phyloP scores from a whole-genome alignment of 2,113 vertebrate genomes.

The Cavia porcellus region DNA sequence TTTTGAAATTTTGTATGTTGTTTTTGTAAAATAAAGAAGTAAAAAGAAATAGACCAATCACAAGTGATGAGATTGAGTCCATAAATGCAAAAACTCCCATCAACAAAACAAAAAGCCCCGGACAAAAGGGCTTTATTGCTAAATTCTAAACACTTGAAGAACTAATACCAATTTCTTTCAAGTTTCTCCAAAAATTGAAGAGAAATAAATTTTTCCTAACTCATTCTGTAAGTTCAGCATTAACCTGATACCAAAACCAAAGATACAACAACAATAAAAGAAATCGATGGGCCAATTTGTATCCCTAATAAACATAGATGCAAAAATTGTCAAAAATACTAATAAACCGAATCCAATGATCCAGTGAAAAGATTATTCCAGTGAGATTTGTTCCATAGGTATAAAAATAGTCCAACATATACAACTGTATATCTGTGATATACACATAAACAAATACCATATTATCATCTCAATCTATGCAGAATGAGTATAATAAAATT shows the following conservation, averaged over 20 bases:
- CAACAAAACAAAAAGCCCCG: neutral
- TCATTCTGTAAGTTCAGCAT: neutral
- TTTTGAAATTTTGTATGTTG: neutral
- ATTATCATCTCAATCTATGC: neutral
- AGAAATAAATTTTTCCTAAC: neutral
- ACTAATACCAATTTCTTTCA: neutral
- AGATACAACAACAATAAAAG: neutral
- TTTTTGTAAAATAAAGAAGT: neutral
- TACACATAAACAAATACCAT: neutral
- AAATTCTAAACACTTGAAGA: neutral
- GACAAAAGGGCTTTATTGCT: neutral
- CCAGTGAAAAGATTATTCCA: neutral
- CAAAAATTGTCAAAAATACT: neutral
- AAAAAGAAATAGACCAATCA: neutral
- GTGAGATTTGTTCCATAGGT: neutral
- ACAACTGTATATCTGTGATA: neutral
- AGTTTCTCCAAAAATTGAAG: neutral
- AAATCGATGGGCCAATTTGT: neutral
- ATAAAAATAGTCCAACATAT: neutral
- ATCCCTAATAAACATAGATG: neutral
- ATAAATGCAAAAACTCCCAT: neutral
- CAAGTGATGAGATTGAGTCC: neutral
- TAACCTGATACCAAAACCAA: neutral
- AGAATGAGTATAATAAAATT: neutral
- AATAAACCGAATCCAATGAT: neutral